phyloP scores from a whole-genome alignment of 2,797 vertebrate genomes.

The Streptopelia turtur region DNA sequence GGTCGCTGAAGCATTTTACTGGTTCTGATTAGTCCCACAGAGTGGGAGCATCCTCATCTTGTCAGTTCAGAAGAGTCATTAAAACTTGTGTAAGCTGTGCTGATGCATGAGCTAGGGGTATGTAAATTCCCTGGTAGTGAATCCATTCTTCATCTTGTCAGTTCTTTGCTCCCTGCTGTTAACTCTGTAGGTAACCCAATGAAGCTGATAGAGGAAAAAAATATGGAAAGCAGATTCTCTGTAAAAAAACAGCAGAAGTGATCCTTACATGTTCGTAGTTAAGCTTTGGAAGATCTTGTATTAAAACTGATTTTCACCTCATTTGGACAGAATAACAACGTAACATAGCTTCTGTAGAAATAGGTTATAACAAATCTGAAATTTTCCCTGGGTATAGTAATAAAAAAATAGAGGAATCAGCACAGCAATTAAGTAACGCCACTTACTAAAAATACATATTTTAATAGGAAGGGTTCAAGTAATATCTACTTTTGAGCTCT shows the following conservation, averaged over 20 bases:
- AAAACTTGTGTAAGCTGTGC: slow-evolving; percentile 39
- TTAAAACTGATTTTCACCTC: neutral
- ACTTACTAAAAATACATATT: neutral
- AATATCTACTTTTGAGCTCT: neutral
- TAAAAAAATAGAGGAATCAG: neutral
- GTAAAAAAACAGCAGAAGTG: neutral
- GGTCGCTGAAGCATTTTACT: slow-evolving; percentile 77
- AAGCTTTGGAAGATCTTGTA: neutral
- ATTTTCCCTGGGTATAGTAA: neutral
- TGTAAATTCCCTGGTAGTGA: slow-evolving; percentile 63
- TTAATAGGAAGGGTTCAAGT: neutral
- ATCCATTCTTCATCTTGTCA: slow-evolving; percentile 70
- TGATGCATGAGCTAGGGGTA: slow-evolving; percentile 59
- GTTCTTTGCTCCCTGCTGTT: slow-evolving; percentile 55
- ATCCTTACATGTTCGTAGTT: neutral
- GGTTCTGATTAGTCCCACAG: slow-evolving; percentile 62
- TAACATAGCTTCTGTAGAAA: neutral
- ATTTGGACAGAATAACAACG: neutral
- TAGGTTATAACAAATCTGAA: neutral
- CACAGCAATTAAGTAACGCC: neutral
- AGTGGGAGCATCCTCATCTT: slow-evolving; percentile 46
- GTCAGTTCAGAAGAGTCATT: slow-evolving; percentile 56
- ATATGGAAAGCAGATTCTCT: neutral
- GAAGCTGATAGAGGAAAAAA: slow-evolving; percentile 33
- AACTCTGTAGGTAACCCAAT: slow-evolving; percentile 18